Percentiles rank a stretch among this genome's conserved stretches.
phyloP scores from a whole-genome alignment of 2,113 vertebrate genomes.

The Chunga burmeisteri region DNA sequence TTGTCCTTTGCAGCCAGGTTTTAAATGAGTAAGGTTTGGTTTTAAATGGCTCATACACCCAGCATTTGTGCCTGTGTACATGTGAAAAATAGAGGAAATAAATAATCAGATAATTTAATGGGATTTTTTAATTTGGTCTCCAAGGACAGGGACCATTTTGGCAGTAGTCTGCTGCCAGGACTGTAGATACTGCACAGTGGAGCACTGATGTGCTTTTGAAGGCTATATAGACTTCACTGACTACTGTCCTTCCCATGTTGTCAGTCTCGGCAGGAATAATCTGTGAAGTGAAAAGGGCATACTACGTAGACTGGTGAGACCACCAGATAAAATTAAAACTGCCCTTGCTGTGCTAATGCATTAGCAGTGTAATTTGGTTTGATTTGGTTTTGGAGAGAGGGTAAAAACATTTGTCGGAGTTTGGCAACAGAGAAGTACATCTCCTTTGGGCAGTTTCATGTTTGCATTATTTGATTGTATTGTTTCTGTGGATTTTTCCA shows the following conservation, averaged over 20 bases:
- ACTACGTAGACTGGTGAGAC: background rate
- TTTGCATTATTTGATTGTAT: background rate
- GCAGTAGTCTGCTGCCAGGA: background rate
- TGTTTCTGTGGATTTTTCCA: constrained; percentile 14
- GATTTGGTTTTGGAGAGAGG: background rate
- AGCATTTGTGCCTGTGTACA: background rate
- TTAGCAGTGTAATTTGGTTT: background rate
- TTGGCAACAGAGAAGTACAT: background rate
- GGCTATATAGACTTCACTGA: background rate
- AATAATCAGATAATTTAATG: background rate
- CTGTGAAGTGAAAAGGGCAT: background rate
- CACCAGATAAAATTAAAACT: background rate
- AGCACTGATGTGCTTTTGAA: background rate
- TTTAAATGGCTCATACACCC: background rate
- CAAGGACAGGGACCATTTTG: background rate
- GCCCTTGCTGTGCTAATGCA: background rate
- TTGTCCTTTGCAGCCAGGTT: background rate
- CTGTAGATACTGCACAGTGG: background rate
- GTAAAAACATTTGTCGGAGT: background rate
- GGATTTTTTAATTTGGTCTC: background rate
- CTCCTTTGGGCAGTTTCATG: background rate
- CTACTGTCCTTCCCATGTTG: background rate
- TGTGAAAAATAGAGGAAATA: background rate
- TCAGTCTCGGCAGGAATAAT: background rate
- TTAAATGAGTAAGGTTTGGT: background rate